Evolutionary conservation across 2,113 vertebrate species (phyloP), one percentile per base, ranked within the genome.

Genomic region (Gobio gobio): DNA sequence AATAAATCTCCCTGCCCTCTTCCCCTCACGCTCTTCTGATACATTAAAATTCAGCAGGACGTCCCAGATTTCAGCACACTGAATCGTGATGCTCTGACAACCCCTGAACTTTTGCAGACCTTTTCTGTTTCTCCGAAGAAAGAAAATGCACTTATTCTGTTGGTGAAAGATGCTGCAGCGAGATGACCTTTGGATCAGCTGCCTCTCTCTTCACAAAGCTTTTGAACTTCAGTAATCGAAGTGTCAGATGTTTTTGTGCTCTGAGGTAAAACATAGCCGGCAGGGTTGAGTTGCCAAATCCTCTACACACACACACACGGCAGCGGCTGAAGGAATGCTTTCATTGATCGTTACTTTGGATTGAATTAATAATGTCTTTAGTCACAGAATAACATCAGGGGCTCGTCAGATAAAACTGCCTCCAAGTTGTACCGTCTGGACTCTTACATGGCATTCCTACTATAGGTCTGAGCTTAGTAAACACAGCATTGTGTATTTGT

Each of bases 331-430:
- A 58, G 72, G 14, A 16, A 49, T 73, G 36, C 82, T 83, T 82
- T 78, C 80, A 93, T 91, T 84, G 89, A 93, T 93, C 86, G 83
- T 78, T 80, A 87, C 80, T 84, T 92, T 86, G 80, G 77, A 86
- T 91, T 92, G 89, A 93, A 93, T 94, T 91, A 94, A 92, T 77
- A 59, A 86, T 85, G 87, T 88, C 81, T 89, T 72, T 76, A 72
- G 78, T 88, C 86, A 76, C 82, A 89, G 29, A 91, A 90, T 90
- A 81, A 90, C 85, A 86, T 64, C 40, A 84, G 64, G 70, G 85
- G 87, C 90, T 93, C 85, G 90, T 93, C 91, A 91, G 66, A 68
- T 73, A 87, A 78, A 89, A 82, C 43, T 2, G 12, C 4, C 49
- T 51, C 29, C 36, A 20, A 51, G 49, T 5, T 51, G 2, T 20